phyloP scores from a whole-genome alignment of 2,113 vertebrate genomes.

The Tapirus terrestris region DNA sequence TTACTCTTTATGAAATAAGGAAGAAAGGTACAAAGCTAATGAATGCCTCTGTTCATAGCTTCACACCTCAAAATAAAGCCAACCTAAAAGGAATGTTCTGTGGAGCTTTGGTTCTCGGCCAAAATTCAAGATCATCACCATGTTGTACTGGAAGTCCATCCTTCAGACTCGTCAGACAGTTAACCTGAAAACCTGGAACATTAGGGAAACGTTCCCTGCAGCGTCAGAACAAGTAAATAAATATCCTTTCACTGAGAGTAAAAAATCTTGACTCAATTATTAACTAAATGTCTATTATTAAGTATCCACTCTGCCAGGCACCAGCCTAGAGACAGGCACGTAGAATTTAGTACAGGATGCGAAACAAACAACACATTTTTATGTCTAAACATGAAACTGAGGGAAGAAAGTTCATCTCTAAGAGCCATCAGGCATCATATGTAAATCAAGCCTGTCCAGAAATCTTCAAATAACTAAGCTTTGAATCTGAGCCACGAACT shows the following conservation, averaged over 20 bases:
- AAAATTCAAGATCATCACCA: too few species aligned
- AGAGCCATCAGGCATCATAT: background rate
- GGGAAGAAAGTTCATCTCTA: rapidly evolving
- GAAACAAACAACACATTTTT: too few species aligned
- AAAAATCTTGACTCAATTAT: background rate
- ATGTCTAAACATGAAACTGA: background rate
- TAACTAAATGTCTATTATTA: background rate
- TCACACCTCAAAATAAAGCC: too few species aligned
- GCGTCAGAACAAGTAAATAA: background rate
- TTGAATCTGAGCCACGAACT: rapidly evolving
- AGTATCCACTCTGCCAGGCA: too few species aligned
- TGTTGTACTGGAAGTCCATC: background rate
- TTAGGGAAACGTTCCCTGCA: background rate
- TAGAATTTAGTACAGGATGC: background rate
- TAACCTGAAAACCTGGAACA: background rate
- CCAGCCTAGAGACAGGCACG: background rate
- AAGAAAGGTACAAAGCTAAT: background rate
- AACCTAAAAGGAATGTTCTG: rapidly evolving
- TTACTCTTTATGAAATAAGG: background rate
- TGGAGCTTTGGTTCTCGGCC: rapidly evolving
- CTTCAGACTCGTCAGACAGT: background rate
- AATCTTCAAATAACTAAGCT: background rate
- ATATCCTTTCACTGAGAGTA: background rate
- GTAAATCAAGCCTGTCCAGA: too few species aligned
- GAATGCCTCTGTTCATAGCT: background rate